Percentiles rank a stretch among this genome's conserved stretches.
Conservation (phyloP, 2,797 vertebrate genomes). For the Ctenosaura bakeri region DNA sequence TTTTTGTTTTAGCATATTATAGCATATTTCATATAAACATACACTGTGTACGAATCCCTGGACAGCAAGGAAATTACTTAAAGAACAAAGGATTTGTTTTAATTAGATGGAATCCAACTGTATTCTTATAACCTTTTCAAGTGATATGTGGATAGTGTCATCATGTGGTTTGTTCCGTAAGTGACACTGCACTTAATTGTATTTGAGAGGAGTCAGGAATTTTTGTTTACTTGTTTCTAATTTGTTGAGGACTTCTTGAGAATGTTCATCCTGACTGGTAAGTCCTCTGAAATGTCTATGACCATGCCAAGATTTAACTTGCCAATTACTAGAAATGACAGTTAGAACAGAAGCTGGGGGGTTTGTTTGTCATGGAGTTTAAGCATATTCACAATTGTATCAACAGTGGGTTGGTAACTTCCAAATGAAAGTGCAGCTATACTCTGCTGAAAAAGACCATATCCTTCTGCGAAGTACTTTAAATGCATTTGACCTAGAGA, state of each 20-base stretch:
- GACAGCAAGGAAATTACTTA: neutral
- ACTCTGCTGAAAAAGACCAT: neutral
- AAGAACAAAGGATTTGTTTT: neutral
- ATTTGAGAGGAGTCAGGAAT: neutral
- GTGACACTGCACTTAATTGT: neutral
- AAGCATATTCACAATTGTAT: slow-evolving; percentile 33
- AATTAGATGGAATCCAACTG: neutral
- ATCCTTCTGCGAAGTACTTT: neutral
- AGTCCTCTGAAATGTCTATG: neutral
- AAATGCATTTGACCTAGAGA: neutral
- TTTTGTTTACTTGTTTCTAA: neutral
- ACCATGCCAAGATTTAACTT: neutral
- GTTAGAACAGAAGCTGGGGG: slow-evolving; percentile 32
- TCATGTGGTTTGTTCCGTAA: neutral
- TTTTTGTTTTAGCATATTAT: slow-evolving; percentile 1
- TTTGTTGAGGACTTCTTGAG: neutral
- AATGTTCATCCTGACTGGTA: neutral
- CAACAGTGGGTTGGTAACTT: neutral
- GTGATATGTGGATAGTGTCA: neutral
- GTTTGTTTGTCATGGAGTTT: slow-evolving; percentile 6
- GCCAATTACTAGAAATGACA: slow-evolving; percentile 19
- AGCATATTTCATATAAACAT: neutral
- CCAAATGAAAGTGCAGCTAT: neutral
- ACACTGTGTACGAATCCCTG: neutral
- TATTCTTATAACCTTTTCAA: slow-evolving; percentile 10